phyloP scores from a whole-genome alignment of 2,888 invertebrate genomes.

The Syritta pipiens region DNA sequence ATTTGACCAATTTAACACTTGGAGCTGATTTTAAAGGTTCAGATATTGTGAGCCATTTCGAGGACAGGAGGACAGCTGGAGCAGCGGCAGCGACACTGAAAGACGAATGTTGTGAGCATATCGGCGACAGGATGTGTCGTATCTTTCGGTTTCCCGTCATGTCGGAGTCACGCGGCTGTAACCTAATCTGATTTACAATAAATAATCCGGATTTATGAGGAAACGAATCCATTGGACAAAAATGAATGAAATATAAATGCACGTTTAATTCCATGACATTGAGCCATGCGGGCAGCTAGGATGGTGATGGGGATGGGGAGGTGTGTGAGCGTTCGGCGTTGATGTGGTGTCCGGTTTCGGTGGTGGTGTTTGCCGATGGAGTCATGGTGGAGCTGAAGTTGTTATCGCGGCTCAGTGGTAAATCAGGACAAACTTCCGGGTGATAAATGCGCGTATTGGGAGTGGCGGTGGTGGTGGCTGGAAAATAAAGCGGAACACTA shows the following conservation, averaged over 20 bases:
- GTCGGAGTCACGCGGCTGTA: slow-evolving; percentile 71
- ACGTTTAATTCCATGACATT: slow-evolving; percentile 42
- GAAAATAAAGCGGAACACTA: too few species aligned
- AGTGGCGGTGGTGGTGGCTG: too few species aligned
- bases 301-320: neutral
- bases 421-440: too few species aligned
- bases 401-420: too few species aligned
- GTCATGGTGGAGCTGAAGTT: too few species aligned
- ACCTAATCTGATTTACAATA: slow-evolving; percentile 78
- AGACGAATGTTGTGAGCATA: slow-evolving; percentile 55
- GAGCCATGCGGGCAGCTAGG: slow-evolving; percentile 28
- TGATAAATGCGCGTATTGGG: too few species aligned
- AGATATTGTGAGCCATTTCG: slow-evolving; percentile 1
- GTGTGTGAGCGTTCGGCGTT: neutral
- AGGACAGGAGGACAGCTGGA: neutral
- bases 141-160: slow-evolving; percentile 65
- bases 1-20: slow-evolving; percentile 58
- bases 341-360: slow-evolving; percentile 15
- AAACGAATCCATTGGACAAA: slow-evolving; percentile 38
- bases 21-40: slow-evolving; percentile 44
- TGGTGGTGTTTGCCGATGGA: too few species aligned
- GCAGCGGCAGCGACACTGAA: slow-evolving; percentile 30
- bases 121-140: slow-evolving; percentile 67
- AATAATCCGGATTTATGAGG: slow-evolving; percentile 71
- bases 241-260: slow-evolving; percentile 41